Percentiles rank a stretch among this genome's conserved stretches.
Conservation (phyloP, 2,113 vertebrate genomes). For the Alaudala cheleensis region DNA sequence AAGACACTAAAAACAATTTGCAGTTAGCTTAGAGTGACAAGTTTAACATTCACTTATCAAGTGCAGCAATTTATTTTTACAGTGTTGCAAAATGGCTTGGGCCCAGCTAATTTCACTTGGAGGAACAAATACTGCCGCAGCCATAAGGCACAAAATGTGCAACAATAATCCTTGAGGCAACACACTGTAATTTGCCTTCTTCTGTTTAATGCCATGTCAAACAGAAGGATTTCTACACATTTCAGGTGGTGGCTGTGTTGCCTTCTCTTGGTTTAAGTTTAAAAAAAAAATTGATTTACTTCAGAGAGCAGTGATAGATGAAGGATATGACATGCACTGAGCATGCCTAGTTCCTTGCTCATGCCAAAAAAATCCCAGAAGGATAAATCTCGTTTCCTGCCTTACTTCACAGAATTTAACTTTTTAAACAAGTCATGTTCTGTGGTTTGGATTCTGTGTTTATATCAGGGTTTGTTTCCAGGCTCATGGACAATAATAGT, state of each 20-base stretch:
- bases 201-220: constrained; percentile 78
- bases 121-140: constrained; percentile 71
- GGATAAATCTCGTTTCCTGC: constrained; percentile 88
- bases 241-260: constrained; percentile 74
- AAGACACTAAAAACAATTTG: constrained; percentile 64
- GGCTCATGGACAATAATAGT: constrained; percentile 71
- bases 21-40: constrained; percentile 66
- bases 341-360: constrained; percentile 82
- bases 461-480: constrained; percentile 77
- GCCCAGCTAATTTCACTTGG: constrained; percentile 63
- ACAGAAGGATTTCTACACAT: constrained; percentile 74
- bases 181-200: constrained; percentile 49
- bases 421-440: constrained; percentile 84
- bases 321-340: constrained; percentile 84
- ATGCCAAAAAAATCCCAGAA: constrained; percentile 85
- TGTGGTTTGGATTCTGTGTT: constrained; percentile 81
- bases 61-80: constrained; percentile 73
- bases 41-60: constrained; percentile 73
- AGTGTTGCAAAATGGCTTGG: constrained; percentile 69
- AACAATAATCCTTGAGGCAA: constrained; percentile 69
- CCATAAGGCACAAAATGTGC: constrained; percentile 75
- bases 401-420: constrained; percentile 85
- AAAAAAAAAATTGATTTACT: constrained; percentile 74
- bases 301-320: constrained; percentile 83
- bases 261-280: constrained; percentile 76